Conservation (phyloP, 2,888 invertebrate genomes). For the Plusia festucae region DNA sequence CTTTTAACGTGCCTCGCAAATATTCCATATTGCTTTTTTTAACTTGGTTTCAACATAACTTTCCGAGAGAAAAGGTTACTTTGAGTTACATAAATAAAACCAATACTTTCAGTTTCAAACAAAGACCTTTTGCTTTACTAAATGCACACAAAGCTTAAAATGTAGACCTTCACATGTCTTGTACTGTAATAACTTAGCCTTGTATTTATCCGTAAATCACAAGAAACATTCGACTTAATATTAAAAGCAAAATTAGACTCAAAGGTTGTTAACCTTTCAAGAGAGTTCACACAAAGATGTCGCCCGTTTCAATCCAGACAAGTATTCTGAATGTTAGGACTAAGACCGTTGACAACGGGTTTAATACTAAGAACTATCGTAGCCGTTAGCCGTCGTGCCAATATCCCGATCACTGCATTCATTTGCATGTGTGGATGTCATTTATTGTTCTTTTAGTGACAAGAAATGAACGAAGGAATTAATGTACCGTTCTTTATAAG, state of each 20-base stretch:
- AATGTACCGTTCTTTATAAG: constrained; percentile 13
- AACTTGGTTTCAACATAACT: neutral
- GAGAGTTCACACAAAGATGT: constrained; percentile 1
- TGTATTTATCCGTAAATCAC: neutral
- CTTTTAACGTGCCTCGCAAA: neutral
- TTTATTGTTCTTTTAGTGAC: constrained; percentile 28
- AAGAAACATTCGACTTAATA: neutral
- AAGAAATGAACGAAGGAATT: constrained; percentile 15
- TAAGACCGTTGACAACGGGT: neutral
- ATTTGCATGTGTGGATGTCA: constrained; percentile 35
- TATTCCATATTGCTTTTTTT: neutral
- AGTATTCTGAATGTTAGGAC: neutral
- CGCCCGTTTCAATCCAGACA: neutral
- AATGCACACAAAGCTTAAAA: neutral
- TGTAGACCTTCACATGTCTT: neutral
- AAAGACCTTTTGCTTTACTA: too few relatives aligned
- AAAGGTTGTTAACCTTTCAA: neutral
- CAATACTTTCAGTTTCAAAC: neutral
- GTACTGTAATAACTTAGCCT: neutral
- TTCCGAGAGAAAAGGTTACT: neutral
- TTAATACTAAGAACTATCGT: constrained; percentile 25
- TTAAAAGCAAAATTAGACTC: neutral
- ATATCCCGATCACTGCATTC: constrained; percentile 22
- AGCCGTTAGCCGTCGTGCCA: constrained; percentile 21
- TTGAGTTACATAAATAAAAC: neutral